Percentiles rank a stretch among this genome's conserved stretches.
phyloP scores from a whole-genome alignment of 2,888 invertebrate species.

The Drosophila cognata region DNA sequence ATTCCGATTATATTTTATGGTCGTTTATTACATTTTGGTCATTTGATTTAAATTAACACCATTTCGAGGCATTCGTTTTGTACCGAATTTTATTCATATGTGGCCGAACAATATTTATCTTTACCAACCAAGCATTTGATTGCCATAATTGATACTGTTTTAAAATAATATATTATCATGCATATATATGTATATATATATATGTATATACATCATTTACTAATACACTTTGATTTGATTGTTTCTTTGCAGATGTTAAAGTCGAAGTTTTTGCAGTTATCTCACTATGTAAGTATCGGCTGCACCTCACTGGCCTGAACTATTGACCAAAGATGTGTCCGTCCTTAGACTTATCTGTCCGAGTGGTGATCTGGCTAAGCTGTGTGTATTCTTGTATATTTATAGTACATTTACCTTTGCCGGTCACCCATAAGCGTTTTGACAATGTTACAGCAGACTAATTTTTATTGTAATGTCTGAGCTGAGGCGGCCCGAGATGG shows the following conservation, averaged over 20 bases:
- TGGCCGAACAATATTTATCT: constrained; percentile 19
- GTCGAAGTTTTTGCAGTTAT: constrained; percentile 22
- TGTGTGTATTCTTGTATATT: not conserved
- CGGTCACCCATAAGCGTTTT: constrained; percentile 63
- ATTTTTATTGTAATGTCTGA: constrained; percentile 61
- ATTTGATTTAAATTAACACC: constrained; percentile 80
- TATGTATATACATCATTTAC: not conserved
- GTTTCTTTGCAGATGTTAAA: constrained; percentile 40
- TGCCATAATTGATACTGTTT: constrained; percentile 28
- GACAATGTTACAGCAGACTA: constrained; percentile 69
- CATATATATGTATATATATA: not conserved
- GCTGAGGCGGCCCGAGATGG: constrained; percentile 38
- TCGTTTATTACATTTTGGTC: constrained; percentile 79
- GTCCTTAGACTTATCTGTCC: not conserved
- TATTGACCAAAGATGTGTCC: not conserved
- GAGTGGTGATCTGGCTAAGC: not conserved
- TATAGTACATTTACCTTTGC: constrained; percentile 14
- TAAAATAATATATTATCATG: not conserved
- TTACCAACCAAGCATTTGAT: constrained; percentile 15
- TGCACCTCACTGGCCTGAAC: constrained; percentile 15
- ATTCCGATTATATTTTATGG: constrained; percentile 77
- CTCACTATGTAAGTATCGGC: constrained; percentile 53
- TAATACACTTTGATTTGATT: constrained; percentile 1
- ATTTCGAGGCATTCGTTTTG: constrained; percentile 38
- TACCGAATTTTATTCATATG: constrained; percentile 17